Evolutionary conservation across 2,888 invertebrate species (phyloP), one percentile per base, ranked within the genome.

Genomic region (Chydorus sphaericus): DNA sequence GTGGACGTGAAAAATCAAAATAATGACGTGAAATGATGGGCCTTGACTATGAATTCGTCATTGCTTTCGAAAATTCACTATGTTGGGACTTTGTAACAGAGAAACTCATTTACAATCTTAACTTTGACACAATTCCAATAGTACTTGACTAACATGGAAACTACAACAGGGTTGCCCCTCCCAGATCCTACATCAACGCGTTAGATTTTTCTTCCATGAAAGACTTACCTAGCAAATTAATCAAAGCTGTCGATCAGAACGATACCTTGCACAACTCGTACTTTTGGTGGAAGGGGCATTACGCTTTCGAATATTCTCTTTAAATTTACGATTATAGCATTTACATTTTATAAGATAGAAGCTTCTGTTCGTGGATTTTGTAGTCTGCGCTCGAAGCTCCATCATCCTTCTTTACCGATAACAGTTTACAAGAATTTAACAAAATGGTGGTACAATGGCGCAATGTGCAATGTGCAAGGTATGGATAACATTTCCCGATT

Each of bases 361-460:
- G 20, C 5, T 6, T 16, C n/a, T 16, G 3, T 2, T 11, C 11
- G 48, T 26, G 48, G 48, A 72, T 90, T 89, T 81, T 92, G 91
- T 68, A 81, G 91, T 36, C 75, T 92, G 58, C 92, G 92, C 69
- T 82, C n/a, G n/a, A n/a, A n/a, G n/a, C n/a, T n/a, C n/a, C n/a
- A n/a, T n/a, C n/a, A n/a, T n/a, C n/a, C n/a, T n/a, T n/a, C n/a
- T n/a, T n/a, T n/a, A n/a, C n/a, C n/a, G n/a, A n/a, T n/a, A n/a
- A n/a, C n/a, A n/a, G n/a, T n/a, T n/a, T n/a, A n/a, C n/a, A n/a
- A n/a, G n/a, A n/a, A n/a, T n/a, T n/a, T n/a, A n/a, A n/a, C n/a
- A n/a, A n/a, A n/a, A n/a, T n/a, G n/a, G n/a, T n/a, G n/a, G n/a
- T n/a, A n/a, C n/a, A n/a, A n/a, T n/a, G n/a, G n/a, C n/a, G n/a